Evolutionary conservation across 1,140 invertebrate genomes (phyloP), one percentile per base, ranked within the genome.

Genomic region (Condylostylus longicornis): DNA sequence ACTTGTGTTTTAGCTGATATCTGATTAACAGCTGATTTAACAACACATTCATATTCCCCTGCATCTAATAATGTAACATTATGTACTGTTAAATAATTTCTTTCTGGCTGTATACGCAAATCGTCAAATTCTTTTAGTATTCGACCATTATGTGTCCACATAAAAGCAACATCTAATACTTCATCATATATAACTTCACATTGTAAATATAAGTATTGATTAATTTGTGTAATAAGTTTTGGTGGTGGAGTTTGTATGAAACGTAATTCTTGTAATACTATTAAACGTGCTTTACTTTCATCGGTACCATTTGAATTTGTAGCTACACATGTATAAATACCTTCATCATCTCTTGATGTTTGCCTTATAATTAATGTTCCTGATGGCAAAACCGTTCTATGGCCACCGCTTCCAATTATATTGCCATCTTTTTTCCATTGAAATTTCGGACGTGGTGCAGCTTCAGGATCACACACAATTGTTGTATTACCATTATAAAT

Each of bases 371-470:
- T 72, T 1, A 94, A 66, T 54, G 80, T 87, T 14, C 87, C 87
- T 62, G 74, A 85, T 35, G 81, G 75, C 23, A 84, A 63, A 35
- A 93, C 84, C 44, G 71, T 72, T 48, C 83, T 66, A 51, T 81
- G 74, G 3, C 83, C 82, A 20, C 82, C 82, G 20, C 73, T 64
- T 40, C 79, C 84, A 33, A 93, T 71, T 2, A 80, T 64, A 49
- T 77, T 78, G 14, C 81, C 84, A 66, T 96, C 80, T 61, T 90
- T 90, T 52, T 82, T 82, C 91, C 91, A 97, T 27, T 75, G 70
- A 52, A 90, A 90, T 46, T 75, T 75, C 0, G 93, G 87, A 44
- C 68, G 71, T 2, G 94, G 93, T 4, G 91, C 89, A 14, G 88
- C 90, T 67, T 98, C 93, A 0, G 93, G 91, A 48, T 84, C 77